phyloP scores from a whole-genome alignment of 2,113 vertebrate genomes.

The Diadophis punctatus region DNA sequence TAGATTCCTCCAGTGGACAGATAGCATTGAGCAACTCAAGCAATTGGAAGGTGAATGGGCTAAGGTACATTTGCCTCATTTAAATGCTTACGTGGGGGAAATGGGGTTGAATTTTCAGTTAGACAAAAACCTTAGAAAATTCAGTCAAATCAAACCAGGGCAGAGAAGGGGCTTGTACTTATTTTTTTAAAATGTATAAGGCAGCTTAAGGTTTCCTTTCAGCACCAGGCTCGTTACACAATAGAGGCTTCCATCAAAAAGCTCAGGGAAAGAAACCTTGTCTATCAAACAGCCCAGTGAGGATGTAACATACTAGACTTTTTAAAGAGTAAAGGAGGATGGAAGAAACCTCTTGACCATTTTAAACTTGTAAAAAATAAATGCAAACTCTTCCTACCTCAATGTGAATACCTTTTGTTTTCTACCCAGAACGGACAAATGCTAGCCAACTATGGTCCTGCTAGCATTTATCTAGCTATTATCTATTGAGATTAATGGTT shows the following conservation, averaged over 20 bases:
- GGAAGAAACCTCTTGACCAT: neutral
- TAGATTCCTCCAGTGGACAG: neutral
- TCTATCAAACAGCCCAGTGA: neutral
- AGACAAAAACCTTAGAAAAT: neutral
- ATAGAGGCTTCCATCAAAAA: neutral
- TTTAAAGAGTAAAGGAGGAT: neutral
- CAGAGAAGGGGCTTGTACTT: neutral
- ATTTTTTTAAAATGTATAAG: neutral
- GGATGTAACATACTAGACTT: neutral
- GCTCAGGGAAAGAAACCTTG: neutral
- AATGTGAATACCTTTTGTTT: neutral
- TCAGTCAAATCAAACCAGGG: neutral
- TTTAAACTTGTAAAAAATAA: neutral
- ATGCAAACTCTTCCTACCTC: neutral
- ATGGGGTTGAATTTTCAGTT: neutral
- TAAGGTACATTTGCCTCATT: neutral
- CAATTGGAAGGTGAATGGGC: neutral
- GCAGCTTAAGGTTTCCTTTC: neutral
- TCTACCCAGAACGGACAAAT: neutral
- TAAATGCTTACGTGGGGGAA: neutral
- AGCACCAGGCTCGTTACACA: neutral
- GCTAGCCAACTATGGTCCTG: neutral
- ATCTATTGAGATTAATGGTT: neutral
- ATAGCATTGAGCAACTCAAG: neutral
- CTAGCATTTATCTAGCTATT: neutral